phyloP scores from a whole-genome alignment of 2,797 vertebrate species.

The Hippocampus kuda region DNA sequence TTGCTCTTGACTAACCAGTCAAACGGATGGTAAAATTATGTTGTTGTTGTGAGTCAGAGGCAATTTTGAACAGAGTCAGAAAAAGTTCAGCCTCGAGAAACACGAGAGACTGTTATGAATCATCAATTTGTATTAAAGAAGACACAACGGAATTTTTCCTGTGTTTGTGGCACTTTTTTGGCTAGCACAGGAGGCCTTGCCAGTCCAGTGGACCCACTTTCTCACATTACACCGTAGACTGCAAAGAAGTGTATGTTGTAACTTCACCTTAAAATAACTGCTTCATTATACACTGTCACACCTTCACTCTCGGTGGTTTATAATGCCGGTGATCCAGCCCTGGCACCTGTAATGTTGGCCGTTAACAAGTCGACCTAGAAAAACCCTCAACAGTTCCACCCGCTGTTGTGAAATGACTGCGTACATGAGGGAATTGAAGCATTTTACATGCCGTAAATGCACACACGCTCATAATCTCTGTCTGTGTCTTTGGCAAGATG shows the following conservation, averaged over 20 bases:
- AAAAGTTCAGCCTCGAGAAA: no score
- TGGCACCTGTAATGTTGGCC: neutral
- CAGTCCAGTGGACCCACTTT: neutral
- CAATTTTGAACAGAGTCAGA: neutral
- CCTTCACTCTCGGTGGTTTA: neutral
- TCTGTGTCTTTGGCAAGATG: constrained; percentile 39
- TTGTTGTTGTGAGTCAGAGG: neutral
- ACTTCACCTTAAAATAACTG: neutral
- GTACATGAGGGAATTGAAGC: neutral
- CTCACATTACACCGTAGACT: neutral
- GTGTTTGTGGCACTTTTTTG: neutral
- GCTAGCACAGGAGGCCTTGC: neutral
- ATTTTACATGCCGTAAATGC: neutral
- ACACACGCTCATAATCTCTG: constrained; percentile 6
- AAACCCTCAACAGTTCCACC: neutral
- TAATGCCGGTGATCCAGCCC: neutral
- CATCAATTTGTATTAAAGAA: no score
- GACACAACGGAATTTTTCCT: neutral
- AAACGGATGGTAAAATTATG: no score
- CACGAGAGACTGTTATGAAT: no score
- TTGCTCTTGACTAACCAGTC: no score
- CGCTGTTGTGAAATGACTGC: neutral
- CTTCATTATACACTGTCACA: neutral
- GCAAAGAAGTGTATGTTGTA: neutral
- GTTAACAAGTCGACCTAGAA: neutral